Base-by-base conservation (phyloP, 2,888 invertebrate genomes). In the Thumatha senex region DNA sequence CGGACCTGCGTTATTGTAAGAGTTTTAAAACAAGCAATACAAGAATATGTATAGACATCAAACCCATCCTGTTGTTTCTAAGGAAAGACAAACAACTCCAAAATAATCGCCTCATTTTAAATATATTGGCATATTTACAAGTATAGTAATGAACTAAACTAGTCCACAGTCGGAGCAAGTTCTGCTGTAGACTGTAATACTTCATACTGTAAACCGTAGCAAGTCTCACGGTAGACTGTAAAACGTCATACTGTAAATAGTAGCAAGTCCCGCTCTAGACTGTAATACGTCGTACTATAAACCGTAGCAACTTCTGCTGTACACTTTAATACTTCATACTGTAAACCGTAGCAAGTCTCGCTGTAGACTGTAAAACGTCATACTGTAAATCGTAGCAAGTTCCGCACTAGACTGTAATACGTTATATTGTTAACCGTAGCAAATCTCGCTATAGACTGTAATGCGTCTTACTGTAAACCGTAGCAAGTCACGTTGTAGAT, bases 241-340 rank as follows among this genome's bases (percentile, higher is more conserved):
- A 8, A 2, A 31, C 38, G 12, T n/a, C 35, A 11, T 31, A 8
- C 31, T 2, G 31, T 31, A 31, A 8, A 31, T 8, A 2, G 31
- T 31, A 31, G 31, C 9, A 31, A 10, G 9, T 31, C 31, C 11
- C 31, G 9, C 11, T 2, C 4, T 18, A 45, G 40, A 29, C 45
- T 10, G 41, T 60, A 66, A 60, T 13, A 68, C 72, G 18, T 24
- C 2, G 18, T 24, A 5, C 18, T 4, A 5, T 24, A 24, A 5
- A 24, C 2, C 18, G 18, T 24, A 24, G 18, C 18, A 24, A 24
- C 18, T 24, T 24, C 5, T 5, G 18, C 18, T 4, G 18, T 2
- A 24, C 18, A 4, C 31, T 5, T 2, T 24, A 31, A 2, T 2
- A 31, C 2, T 2, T 31, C 31, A 1, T 11, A 8, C 5, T 8